These are phyloP conservation scores for Okamejei kenojei DNA, from an alignment of 2,797 vertebrate species.

Conservation along the genomic window DNA sequence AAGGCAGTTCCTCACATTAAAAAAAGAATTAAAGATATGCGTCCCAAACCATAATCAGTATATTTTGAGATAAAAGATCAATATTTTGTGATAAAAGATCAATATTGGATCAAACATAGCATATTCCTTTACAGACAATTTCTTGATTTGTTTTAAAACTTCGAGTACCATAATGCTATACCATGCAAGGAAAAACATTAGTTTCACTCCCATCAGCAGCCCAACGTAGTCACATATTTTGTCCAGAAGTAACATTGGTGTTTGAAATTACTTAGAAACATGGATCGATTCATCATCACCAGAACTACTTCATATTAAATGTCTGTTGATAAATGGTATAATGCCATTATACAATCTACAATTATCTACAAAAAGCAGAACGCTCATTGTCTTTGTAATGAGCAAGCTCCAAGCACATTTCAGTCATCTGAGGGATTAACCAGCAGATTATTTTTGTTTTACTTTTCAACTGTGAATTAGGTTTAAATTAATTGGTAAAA, in stretches of 20 bases:
- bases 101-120: constrained; percentile 11
- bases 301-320: neutral
- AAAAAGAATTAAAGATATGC: neutral
- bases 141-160: constrained; percentile 14
- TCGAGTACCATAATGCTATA: constrained; percentile 3
- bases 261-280: neutral
- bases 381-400: neutral
- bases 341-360: neutral
- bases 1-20: neutral
- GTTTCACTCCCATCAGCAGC: constrained; percentile 13
- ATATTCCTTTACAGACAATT: constrained; percentile 20
- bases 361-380: neutral
- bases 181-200: neutral
- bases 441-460: neutral
- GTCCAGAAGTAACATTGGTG: neutral
- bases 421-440: neutral
- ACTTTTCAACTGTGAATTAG: neutral
- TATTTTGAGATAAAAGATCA: neutral
- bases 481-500: neutral
- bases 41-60: constrained; percentile 30
- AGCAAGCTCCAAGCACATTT: neutral
- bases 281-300: neutral
- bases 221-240: neutral
- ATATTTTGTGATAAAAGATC: neutral
- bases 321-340: neutral